phyloP scores from a whole-genome alignment of 2,113 vertebrate genomes.

The Bombycilla garrulus region DNA sequence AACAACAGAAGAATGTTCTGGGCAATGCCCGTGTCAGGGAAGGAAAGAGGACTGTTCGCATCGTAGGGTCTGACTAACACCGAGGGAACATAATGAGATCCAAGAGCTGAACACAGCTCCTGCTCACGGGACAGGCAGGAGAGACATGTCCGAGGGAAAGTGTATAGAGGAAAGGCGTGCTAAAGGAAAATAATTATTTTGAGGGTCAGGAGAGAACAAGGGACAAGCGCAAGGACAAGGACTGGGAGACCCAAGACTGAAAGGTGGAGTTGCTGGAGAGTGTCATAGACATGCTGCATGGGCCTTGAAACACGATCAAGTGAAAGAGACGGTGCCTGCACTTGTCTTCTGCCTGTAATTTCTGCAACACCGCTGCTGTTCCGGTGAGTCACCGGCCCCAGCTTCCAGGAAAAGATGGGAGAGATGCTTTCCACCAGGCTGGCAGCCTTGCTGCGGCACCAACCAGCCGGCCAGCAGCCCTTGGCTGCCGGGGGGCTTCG shows the following conservation, averaged over 20 bases:
- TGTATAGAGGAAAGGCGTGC: not conserved
- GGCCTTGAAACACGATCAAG: not conserved
- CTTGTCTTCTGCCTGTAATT: not conserved
- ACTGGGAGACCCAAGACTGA: not conserved
- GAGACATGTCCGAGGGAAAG: not conserved
- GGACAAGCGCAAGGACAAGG: not conserved
- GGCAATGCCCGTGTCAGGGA: not conserved
- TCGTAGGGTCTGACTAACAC: rapidly evolving
- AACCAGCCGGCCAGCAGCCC: rapidly evolving
- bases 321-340: not conserved
- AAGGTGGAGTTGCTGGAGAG: not conserved
- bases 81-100: rapidly evolving
- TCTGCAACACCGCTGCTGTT: not conserved
- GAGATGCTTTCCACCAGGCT: not conserved
- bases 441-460: not conserved
- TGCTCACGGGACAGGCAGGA: not conserved
- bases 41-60: not conserved
- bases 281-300: rapidly evolving
- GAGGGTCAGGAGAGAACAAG: not conserved
- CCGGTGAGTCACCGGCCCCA: not conserved
- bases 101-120: not conserved
- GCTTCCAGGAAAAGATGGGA: not conserved
- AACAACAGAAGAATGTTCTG: not conserved
- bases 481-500: rapidly evolving
- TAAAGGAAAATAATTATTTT: not conserved